Conservation (phyloP, 2,888 invertebrate genomes). For the Drosophila percnosoma region DNA sequence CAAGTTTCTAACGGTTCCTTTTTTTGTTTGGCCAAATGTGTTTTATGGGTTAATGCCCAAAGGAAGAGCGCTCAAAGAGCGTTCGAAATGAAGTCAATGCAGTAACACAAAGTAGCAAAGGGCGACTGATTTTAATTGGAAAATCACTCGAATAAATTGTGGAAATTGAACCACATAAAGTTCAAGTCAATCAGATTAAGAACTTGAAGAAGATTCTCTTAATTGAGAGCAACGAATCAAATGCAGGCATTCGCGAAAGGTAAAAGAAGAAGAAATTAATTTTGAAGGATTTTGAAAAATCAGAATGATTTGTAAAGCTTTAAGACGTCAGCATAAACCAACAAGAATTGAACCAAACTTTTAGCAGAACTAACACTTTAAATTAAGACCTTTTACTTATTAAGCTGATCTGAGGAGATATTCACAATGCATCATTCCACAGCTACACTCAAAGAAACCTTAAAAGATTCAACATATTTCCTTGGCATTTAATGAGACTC, state of each 20-base stretch:
- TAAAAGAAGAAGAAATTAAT: not conserved
- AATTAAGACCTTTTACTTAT: not conserved
- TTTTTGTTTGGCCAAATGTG: constrained; percentile 9
- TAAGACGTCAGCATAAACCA: not conserved
- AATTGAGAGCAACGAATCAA: not conserved
- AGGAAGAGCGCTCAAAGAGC: constrained; percentile 15
- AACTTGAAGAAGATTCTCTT: not conserved
- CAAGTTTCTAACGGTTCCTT: not conserved
- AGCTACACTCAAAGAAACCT: not conserved
- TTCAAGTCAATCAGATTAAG: constrained; percentile 32
- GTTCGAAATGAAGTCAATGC: constrained; percentile 11
- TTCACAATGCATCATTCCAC: not conserved
- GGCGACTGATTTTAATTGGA: constrained; percentile 49
- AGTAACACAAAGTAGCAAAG: constrained; percentile 3
- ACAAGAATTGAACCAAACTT: not conserved
- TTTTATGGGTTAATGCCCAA: constrained; percentile 40
- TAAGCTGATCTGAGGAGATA: not conserved
- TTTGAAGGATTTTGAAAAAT: not conserved
- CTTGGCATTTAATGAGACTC: not conserved
- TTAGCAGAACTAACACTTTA: not conserved
- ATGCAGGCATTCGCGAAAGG: not conserved
- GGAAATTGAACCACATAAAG: constrained; percentile 4
- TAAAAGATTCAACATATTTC: not conserved
- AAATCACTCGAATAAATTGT: constrained; percentile 17
- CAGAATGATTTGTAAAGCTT: not conserved